Base-by-base conservation (phyloP, 2,797 vertebrate genomes). In the Phataginus tetradactyla region DNA sequence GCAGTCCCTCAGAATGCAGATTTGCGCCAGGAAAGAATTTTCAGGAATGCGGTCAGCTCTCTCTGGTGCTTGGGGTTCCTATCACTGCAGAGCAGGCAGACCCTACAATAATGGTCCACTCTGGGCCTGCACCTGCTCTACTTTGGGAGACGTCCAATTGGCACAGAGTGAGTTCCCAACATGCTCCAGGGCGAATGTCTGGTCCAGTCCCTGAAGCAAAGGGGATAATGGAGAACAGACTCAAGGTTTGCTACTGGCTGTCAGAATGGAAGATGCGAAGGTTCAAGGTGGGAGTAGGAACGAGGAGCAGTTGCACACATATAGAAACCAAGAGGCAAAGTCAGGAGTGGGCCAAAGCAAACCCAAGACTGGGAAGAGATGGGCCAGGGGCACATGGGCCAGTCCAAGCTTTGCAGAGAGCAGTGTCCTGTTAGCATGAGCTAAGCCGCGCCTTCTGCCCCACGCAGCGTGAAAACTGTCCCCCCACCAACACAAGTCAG, bases 61-160 rank as follows among this genome's bases (percentile, higher is more conserved):
- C 27, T 42, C 51, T 51, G 4, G 0, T 1, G 11, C 12, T 5
- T 32, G 49, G 42, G 13, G 55, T 4, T 17, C 27, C 68, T 0
- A 11, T 3, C 1, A 34, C 79, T n/a, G 4, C 14, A 23, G 39
- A 37, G 25, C 18, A 72, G 42, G 21, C 18, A 0, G 5, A 17
- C 55, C n/a, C 57, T 25, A 23, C 53, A 64, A 2, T 11, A 25
- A n/a, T 1, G 7, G 32, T 59, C 55, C 51, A 27, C 51, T 61
- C 77, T 6, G 4, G 42, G 5, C 27, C 78, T 55, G 45, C 27
- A n/a, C n/a, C 20, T 12, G 5, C 17, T 21, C 71, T 61, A 66
- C 7, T 63, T 83, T 64, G 25, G 23, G 20, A 3, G 15, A 86
- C 2, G 1, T 72, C 71, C 27, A 29, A 1, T 0, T 79, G 57